Conservation (phyloP, 2,888 invertebrate species). For the Drosophila gaucha region DNA sequence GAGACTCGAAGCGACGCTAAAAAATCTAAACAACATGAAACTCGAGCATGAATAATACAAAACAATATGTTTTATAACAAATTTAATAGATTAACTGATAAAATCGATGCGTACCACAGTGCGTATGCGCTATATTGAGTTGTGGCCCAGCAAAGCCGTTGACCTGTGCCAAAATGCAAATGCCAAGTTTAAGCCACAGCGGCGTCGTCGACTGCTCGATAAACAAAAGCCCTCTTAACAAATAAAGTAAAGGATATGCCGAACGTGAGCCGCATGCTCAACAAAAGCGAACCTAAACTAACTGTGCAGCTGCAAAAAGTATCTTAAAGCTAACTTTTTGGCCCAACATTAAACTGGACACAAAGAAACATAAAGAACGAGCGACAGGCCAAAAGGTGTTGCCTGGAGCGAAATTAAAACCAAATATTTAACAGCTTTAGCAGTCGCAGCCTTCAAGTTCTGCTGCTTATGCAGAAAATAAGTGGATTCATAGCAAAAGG, state of each 20-base stretch:
- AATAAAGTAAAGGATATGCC: constrained; percentile 44
- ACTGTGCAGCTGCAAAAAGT: constrained; percentile 2
- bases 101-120: constrained; percentile 12
- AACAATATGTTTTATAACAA: constrained; percentile 12
- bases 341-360: constrained; percentile 8
- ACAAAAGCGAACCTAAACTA: background rate
- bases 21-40: constrained; percentile 15
- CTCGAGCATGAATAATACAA: constrained; percentile 9
- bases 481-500: constrained; percentile 23
- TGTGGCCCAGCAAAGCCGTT: constrained; percentile 1
- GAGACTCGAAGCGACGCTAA: constrained; percentile 8
- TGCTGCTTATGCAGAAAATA: constrained; percentile 8
- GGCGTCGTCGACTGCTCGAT: constrained; percentile 16
- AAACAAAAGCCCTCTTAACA: constrained; percentile 4
- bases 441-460: constrained; percentile 11
- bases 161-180: constrained; percentile 24
- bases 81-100: constrained; percentile 1
- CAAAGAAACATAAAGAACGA: constrained; percentile 11
- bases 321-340: constrained; percentile 5
- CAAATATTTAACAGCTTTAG: constrained; percentile 44
- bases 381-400: constrained; percentile 10
- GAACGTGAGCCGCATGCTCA: constrained; percentile 56
- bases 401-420: constrained; percentile 35
- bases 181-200: constrained; percentile 49
- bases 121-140: constrained; percentile 21